Base-by-base conservation (phyloP, 2,888 invertebrate species). In the Clostera curtula region DNA sequence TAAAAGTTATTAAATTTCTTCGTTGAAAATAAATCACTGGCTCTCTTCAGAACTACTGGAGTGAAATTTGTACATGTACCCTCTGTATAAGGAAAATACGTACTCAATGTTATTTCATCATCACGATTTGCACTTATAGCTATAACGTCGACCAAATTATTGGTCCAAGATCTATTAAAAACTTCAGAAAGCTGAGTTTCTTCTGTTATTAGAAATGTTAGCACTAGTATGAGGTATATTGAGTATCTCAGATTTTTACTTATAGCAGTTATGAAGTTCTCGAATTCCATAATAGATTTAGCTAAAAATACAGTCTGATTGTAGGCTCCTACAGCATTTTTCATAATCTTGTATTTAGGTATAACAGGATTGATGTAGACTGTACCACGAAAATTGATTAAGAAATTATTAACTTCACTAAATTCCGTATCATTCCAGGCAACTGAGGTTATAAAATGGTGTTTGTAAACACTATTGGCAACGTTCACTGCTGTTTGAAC, bases 1-100 rank as follows among this genome's bases (percentile, higher is more conserved):
- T 68, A 34, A 27, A 71, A 72, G 36, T 73, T 66, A 1, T 17
- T 31, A 27, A 57, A 68, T 35, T 74, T 76, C 17, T 40, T 55
- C n/a, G n/a, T n/a, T 2, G 58, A 56, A 44, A 68, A 72, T 16
- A 56, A 39, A 5, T 43, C 33, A 10, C 39, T 28, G 4, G 48
- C 31, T 8, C 19, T 4, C 3, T 46, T 40, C 16, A 69, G 21
- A 24, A 26, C 16, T 2, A 64, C 42, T 2, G 70, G 59, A 4
- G 47, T 44, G 11, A 40, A 42, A 27, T 70, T 54, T 2, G 37
- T 50, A 40, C 75, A 76, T 8, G 31, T 31, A 7, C 50, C 54
- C 3, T 50, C 36, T 5, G 36, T 47, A 24, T 64, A 65, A 2
- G 75, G 75, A 29, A 51, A 55, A 37, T 59, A 72, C 0, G 72